A percentile compares a stretch with the other conserved stretches of the same genome.
Conservation (phyloP, 2,797 vertebrate species). For the Clamator glandarius region DNA sequence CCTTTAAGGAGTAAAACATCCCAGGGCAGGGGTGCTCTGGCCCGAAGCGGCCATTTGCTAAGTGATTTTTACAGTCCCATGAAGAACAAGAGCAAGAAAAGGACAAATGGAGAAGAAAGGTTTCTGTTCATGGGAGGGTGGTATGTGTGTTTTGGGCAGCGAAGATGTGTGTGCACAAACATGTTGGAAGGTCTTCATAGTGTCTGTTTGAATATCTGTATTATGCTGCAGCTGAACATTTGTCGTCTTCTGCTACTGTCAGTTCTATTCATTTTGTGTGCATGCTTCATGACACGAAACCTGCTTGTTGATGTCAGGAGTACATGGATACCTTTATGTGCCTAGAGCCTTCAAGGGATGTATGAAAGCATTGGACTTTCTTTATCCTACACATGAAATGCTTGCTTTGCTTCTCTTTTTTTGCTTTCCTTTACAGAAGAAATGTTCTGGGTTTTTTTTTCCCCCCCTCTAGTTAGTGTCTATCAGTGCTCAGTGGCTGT, state of each 20-base stretch:
- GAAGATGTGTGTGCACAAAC: not conserved
- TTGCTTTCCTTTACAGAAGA: not conserved
- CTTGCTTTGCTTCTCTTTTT: not conserved
- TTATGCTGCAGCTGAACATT: not conserved
- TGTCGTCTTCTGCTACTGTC: not conserved
- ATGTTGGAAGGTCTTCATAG: not conserved
- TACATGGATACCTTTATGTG: not conserved
- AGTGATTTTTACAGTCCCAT: not conserved
- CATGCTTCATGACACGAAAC: not conserved
- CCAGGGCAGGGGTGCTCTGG: not conserved
- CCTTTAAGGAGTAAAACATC: not conserved
- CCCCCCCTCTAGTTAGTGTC: not conserved
- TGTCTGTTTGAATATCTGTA: not conserved
- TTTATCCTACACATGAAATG: not conserved
- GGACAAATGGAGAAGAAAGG: not conserved
- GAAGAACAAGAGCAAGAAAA: not conserved
- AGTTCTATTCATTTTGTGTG: not conserved
- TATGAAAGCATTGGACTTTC: not conserved
- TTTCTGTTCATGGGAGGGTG: not conserved
- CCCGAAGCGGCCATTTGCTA: not conserved
- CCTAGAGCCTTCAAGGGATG: not conserved
- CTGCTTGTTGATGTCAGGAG: not conserved
- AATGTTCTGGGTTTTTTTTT: not conserved
- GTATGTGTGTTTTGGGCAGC: fast-evolving
- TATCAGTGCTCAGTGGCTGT: not conserved